Conservation (phyloP, 2,797 vertebrate genomes). For the Gymnoscopelus braueri region DNA sequence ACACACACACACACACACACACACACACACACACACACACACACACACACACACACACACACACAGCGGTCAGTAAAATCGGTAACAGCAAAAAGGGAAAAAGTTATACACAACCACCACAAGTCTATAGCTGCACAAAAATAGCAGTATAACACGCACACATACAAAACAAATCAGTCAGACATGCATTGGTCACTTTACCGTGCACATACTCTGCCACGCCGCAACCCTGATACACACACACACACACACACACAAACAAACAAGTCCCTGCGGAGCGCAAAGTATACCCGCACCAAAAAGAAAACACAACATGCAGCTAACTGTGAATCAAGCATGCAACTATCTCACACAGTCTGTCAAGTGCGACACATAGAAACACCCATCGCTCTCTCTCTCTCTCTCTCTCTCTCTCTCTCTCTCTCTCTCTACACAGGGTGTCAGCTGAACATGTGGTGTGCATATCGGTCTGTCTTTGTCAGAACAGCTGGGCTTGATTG, state of each 20-base stretch:
- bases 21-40: no score
- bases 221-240: slow-evolving; percentile 43
- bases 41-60: neutral
- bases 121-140: neutral
- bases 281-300: slow-evolving; percentile 28
- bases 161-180: neutral
- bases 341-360: slow-evolving; percentile 18
- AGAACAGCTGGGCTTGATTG: slow-evolving; percentile 67
- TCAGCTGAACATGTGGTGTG: slow-evolving; percentile 74
- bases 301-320: slow-evolving; percentile 35
- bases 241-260: slow-evolving; percentile 16
- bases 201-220: slow-evolving; percentile 14
- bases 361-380: slow-evolving; percentile 46
- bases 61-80: neutral
- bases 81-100: neutral
- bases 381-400: slow-evolving; percentile 39
- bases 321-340: slow-evolving; percentile 3
- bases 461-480: slow-evolving; percentile 59
- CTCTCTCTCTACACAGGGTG: slow-evolving; percentile 35
- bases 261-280: slow-evolving; percentile 17
- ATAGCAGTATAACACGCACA: slow-evolving; percentile 1
- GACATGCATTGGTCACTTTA: slow-evolving; percentile 19
- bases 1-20: neutral
- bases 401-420: slow-evolving; percentile 25
- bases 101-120: slow-evolving; percentile 1